Base-by-base conservation (phyloP, 2,113 vertebrate genomes). In the Xenus cinereus region DNA sequence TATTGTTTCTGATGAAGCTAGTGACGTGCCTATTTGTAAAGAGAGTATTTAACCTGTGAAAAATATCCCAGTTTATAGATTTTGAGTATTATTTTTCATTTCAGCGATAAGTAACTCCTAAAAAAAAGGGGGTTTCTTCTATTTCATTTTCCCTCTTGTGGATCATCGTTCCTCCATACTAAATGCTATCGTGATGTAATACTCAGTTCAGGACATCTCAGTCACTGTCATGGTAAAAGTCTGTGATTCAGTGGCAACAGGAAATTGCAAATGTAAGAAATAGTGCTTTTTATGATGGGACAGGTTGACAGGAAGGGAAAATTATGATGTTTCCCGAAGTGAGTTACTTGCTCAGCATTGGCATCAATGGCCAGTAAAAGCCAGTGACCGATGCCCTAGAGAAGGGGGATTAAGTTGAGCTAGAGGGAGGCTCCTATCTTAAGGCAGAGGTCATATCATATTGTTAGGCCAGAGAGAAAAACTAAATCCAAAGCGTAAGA, bases 361-460 rank as follows among this genome's bases (percentile, higher is more conserved):
- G 24, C 60, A 81, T 27, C 41, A 71, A 30, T 17, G 23, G 64
- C 32, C 51, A 57, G 76, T 53, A 71, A 56, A 95, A 81, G 33
- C 39, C 4, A 1, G 8, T 20, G 48, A 59, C 30, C 0, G 0
- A 37, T n/a, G 18, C 10, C 28, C 46, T 74, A 41, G n/a, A 84
- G 32, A 69, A 57, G 24, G 12, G 2, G 10, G 50, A 53, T 23
- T 73, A 67, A 81, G 33, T 57, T 69, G 33, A 57, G 35, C 41
- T 80, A 39, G 53, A n/a, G 24, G 51, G 32, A 82, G 35, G 9
- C 35, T 92, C 28, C 46, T 62, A 37, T 53, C 35, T 63, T 68
- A 32, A 41, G 64, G 64, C 21, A 77, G 45, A 85, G 26, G 12
- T 72, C 73, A 28, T 16, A 21, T 54, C 37, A 45, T 13, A 39